These are phyloP conservation scores for Drosophila orena DNA, from an alignment of 1,140 invertebrate genomes.

Conservation along the genomic window DNA sequence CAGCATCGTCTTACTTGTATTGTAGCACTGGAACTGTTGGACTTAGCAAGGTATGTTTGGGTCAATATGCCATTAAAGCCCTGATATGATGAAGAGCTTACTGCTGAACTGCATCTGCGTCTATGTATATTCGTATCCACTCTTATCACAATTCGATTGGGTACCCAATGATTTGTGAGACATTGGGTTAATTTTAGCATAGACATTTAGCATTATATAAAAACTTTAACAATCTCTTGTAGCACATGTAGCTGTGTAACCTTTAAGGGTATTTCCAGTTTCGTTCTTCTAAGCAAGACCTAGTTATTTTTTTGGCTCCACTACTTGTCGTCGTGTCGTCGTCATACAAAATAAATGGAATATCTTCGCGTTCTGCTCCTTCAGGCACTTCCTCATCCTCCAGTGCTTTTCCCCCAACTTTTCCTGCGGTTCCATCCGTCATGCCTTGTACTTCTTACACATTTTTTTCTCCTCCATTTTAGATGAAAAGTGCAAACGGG, in stretches of 20 bases:
- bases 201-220: too few species aligned
- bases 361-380: slow-evolving; percentile 51
- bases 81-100: too few species aligned
- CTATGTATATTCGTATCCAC: too few species aligned
- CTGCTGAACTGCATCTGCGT: too few species aligned
- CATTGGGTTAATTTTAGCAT: too few species aligned
- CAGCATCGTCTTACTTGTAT: slow-evolving; percentile 13
- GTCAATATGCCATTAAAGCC: neutral
- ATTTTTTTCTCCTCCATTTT: slow-evolving; percentile 13
- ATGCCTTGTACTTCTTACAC: slow-evolving; percentile 34
- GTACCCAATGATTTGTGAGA: too few species aligned
- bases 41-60: neutral
- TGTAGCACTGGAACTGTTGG: neutral
- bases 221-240: too few species aligned
- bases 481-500: slow-evolving; percentile 8
- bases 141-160: too few species aligned
- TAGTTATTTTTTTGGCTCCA: slow-evolving; percentile 28
- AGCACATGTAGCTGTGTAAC: neutral
- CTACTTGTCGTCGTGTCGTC: slow-evolving; percentile 58
- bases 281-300: slow-evolving; percentile 5
- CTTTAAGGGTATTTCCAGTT: slow-evolving; percentile 20
- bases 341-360: slow-evolving; percentile 71
- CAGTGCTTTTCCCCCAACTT: slow-evolving; percentile 9
- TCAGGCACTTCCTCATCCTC: slow-evolving; percentile 38
- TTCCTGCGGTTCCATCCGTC: slow-evolving; percentile 48